Evolutionary conservation across 2,888 invertebrate species (phyloP).

Genomic region (Aleiodes leptofemur): DNA sequence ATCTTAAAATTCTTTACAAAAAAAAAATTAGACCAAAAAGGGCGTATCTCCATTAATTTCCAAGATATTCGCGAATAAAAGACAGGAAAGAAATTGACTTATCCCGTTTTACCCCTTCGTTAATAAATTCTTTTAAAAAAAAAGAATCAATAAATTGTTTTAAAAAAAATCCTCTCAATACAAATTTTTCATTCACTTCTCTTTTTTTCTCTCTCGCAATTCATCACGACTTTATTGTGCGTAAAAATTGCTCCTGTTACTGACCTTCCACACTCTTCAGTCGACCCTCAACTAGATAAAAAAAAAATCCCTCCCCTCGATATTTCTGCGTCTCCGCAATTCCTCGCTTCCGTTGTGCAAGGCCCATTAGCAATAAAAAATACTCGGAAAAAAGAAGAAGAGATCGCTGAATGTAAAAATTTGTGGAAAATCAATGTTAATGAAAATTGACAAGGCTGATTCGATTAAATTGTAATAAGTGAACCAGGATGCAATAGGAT

Average conservation of each 20-base stretch:
- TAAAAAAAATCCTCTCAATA: background rate
- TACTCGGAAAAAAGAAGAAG: background rate
- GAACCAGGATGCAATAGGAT: conserved; percentile 5
- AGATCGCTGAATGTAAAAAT: background rate
- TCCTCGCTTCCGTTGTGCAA: conserved; percentile 11
- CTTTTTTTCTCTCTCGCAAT: conserved; percentile 1
- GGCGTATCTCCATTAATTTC: too few relatives aligned
- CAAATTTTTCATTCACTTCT: background rate
- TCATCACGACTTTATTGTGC: conserved; percentile 13
- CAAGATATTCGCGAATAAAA: too few relatives aligned
- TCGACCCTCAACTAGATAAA: conserved; percentile 44
- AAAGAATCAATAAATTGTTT: background rate
- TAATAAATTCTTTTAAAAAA: too few relatives aligned
- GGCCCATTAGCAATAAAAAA: conserved; percentile 7
- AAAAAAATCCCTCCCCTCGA: background rate
- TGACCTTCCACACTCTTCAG: conserved; percentile 44
- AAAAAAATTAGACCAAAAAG: too few relatives aligned
- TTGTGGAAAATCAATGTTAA: background rate
- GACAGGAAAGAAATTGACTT: too few relatives aligned
- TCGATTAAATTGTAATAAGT: background rate
- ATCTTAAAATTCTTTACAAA: too few relatives aligned
- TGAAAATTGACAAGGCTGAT: background rate
- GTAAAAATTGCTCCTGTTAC: conserved; percentile 43
- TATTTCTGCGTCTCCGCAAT: conserved; percentile 8
- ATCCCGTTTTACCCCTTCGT: too few relatives aligned